Evolutionary conservation across 2,888 invertebrate species (phyloP).

Genomic region (Lagria hirta): DNA sequence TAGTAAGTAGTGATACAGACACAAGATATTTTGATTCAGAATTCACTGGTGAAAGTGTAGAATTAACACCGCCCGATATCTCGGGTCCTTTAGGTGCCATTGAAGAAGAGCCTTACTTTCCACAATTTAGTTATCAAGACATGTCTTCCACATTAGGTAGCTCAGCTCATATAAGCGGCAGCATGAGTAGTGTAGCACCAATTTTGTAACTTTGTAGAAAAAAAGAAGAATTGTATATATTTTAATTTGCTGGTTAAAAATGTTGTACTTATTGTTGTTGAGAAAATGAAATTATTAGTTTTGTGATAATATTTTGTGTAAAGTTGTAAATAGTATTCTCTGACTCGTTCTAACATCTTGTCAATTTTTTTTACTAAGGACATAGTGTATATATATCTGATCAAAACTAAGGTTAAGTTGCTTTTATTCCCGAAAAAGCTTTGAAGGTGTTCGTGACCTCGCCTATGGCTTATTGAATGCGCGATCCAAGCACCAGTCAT

Average conservation of each 20-base stretch:
- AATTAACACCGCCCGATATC: constrained; percentile 90
- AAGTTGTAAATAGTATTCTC: constrained; percentile 20
- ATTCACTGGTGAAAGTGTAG: constrained; percentile 96
- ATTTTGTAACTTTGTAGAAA: constrained; percentile 50
- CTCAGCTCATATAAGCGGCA: constrained; percentile 63
- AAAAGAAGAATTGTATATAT: constrained; percentile 1
- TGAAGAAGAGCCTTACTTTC: constrained; percentile 72
- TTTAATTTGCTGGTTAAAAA: constrained; percentile 12
- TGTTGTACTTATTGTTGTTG: constrained; percentile 20
- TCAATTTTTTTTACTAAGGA: too few relatives aligned
- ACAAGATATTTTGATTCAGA: constrained; percentile 97
- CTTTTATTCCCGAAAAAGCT: too few relatives aligned
- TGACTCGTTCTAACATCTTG: too few relatives aligned
- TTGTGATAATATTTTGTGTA: constrained; percentile 25
- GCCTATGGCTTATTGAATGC: too few relatives aligned
- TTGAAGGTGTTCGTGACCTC: too few relatives aligned
- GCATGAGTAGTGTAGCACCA: constrained; percentile 60
- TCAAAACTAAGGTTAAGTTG: too few relatives aligned
- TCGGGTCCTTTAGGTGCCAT: constrained; percentile 63
- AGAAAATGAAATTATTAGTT: constrained; percentile 14
- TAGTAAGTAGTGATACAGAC: constrained; percentile 94
- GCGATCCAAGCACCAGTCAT: too few relatives aligned
- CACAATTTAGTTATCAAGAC: constrained; percentile 84
- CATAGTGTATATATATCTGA: too few relatives aligned
- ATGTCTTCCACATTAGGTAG: constrained; percentile 66